Evolutionary conservation across 1,140 invertebrate species (phyloP), one percentile per base, ranked within the genome.

Genomic region (Drosophila melanica): DNA sequence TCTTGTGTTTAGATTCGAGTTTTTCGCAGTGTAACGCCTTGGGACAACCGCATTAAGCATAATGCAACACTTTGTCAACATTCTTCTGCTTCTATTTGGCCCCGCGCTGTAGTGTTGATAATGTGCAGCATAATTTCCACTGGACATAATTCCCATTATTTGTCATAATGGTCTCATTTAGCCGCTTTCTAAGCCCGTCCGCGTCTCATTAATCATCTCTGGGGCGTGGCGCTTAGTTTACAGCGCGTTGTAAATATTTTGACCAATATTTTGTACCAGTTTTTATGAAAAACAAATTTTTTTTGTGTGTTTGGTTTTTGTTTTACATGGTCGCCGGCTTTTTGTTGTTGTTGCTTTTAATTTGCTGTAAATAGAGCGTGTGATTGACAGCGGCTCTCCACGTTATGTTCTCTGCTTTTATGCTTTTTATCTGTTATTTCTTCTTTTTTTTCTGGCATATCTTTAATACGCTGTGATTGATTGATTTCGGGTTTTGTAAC

Each of bases 341-440:
- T 67, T 73, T 74, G 68, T 81, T 77, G 64, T 71, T 78, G 68
- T 42, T 79, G 65, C 67, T 69, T 80, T 86, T 77, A 85, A 81
- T 85, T 79, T 79, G 76, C 64, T 87, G 79, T 89, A 87, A 87
- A 87, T 87, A 89, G 82, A 87, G 82, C 82, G 82, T 87, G 82
- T 87, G 84, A 87, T 87, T 87, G 82, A 75, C 78, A 76, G 53
- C 76, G 69, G 35, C 71, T 67, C 64, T 51, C 18, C 14, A 18
- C 20, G 47, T 50, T 41, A 6, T 60, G 47, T 68, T 68, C 66
- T 62, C 30, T 27, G 30, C 23, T 48, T 41, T 62, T 71, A 23
- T 50, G 23, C n/a, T 50, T 58, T 58, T 20, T 39, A 37, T 39
- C 16, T 39, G 23, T 39, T 9, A 39, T 72, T 41, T 68, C 59